Base-by-base conservation (phyloP, 2,888 invertebrate genomes). In the Trissolcus japonicus region DNA sequence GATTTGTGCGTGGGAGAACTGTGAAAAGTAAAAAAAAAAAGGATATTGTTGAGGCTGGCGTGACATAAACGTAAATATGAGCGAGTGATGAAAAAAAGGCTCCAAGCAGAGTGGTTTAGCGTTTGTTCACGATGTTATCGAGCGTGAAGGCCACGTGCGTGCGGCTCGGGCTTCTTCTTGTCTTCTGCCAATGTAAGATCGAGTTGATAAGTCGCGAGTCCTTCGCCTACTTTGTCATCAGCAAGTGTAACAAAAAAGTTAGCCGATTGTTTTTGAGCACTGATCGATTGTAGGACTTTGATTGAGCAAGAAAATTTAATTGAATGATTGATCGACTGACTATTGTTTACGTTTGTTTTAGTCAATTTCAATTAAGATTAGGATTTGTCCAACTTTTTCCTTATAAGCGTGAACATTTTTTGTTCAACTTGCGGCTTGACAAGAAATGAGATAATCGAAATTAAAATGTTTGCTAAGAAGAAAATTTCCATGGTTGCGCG, bases 111-210 rank as follows among this genome's bases (percentile, higher is more conserved):
- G 66, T 29, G 67, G 78, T 69, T 75, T 57, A 69, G 57, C 73
- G 25, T 74, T 73, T 78, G 73, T 63, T 65, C 78, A 79, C 76
- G 74, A 81, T 81, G 84, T 48, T 75, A 77, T 69, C 66, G 46
- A 82, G 76, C 68, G 80, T 81, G 81, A 86, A 83, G 80, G 80
- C 78, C 65, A 63, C 77, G 21, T 67, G 82, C 50, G 41, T 80
- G 57, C 78, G 63, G 56, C 79, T 86, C 54, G 81, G 81, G 56
- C 76, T 83, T 69, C 78, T 87, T 50, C 60, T 87, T 59, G 60
- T 84, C 19, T 80, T 84, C 51, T 82, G 78, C 29, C 79, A 84
- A 69, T 80, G 86, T 86, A 63, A 83, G 83, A 82, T 75, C 9
- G 25, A 50, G 51, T 71, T 79, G 60, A 9, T 61, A 59, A 25